phyloP scores from a whole-genome alignment of 2,888 invertebrate genomes.

The Tenthredo distinguenda region DNA sequence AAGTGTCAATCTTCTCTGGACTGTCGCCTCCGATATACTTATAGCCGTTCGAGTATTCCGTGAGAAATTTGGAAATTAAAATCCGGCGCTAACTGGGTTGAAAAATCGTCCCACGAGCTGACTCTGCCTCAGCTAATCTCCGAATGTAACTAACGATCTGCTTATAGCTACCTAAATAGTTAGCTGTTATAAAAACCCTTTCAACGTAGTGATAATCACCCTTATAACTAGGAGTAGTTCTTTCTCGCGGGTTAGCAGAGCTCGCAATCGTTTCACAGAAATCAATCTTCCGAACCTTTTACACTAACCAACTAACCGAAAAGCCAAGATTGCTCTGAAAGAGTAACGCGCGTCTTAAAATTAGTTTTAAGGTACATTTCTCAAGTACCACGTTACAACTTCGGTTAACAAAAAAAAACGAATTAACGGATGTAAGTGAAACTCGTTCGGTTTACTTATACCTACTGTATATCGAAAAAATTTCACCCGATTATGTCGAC shows the following conservation, averaged over 20 bases:
- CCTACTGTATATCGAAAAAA: too few species aligned
- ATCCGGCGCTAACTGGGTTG: conserved; percentile 12
- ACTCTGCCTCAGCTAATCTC: not conserved
- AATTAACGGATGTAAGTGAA: too few species aligned
- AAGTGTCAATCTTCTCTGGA: conserved; percentile 41
- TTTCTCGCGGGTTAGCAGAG: not conserved
- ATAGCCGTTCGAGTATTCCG: not conserved
- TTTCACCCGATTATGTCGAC: not conserved
- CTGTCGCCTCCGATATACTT: not conserved
- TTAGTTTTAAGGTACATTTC: too few species aligned
- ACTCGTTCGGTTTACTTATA: too few species aligned
- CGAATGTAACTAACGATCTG: not conserved
- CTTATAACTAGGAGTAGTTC: not conserved
- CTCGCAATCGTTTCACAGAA: conserved; percentile 17
- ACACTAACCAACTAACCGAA: not conserved
- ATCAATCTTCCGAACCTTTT: not conserved
- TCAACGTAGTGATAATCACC: not conserved
- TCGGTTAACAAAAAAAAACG: too few species aligned
- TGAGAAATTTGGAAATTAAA: conserved; percentile 12
- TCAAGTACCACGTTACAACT: too few species aligned
- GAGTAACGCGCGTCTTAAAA: not conserved
- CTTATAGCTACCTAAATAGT: not conserved
- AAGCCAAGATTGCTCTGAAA: not conserved
- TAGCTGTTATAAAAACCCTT: not conserved
- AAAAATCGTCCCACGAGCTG: not conserved